Evolutionary conservation across 2,888 invertebrate species (phyloP), one percentile per base, ranked within the genome.

Genomic region (Apantesis nais): DNA sequence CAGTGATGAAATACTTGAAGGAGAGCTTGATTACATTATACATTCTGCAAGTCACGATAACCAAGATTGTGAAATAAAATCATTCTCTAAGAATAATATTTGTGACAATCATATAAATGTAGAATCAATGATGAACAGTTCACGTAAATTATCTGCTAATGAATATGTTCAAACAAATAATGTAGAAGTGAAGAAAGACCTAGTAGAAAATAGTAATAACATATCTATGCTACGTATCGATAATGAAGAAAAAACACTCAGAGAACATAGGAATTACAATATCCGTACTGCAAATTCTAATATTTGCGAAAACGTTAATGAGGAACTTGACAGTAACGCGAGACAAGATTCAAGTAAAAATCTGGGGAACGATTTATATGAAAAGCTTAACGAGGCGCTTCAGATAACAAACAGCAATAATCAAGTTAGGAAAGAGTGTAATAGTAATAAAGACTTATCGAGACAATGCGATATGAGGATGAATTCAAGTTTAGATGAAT

Each of bases 371-470:
- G 60, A 69, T 60, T 69, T 65, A 12, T 60, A 37, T 60, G 39
- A 67, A 29, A 67, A 52, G 14, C 63, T 71, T 29, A 61, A 67
- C 19, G 55, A 39, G 25, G 14, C 3, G 19, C 62, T 48, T 12
- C 29, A 22, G 34, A 55, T 22, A 39, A 39, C 55, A 41, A 37
- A n/a, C 31, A n/a, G 34, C 16, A 55, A 31, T 19, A 19, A 48
- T 61, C 7, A 14, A 16, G 5, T 12, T 25, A 62, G 22, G 0
- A 11, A 37, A 16, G 14, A 34, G 16, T 41, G 55, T 41, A n/a
- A 70, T 9, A 66, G 37, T 52, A 66, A 52, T 22, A 39, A 70
- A 55, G 39, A 62, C n/a, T 22, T 11, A n/a, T 48, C 61, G 39
- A 70, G n/a, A 29, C 34, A 64, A 44, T 31, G 44, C 44, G 29